Conservation (phyloP, 2,797 vertebrate species). For the Alosa sapidissima region DNA sequence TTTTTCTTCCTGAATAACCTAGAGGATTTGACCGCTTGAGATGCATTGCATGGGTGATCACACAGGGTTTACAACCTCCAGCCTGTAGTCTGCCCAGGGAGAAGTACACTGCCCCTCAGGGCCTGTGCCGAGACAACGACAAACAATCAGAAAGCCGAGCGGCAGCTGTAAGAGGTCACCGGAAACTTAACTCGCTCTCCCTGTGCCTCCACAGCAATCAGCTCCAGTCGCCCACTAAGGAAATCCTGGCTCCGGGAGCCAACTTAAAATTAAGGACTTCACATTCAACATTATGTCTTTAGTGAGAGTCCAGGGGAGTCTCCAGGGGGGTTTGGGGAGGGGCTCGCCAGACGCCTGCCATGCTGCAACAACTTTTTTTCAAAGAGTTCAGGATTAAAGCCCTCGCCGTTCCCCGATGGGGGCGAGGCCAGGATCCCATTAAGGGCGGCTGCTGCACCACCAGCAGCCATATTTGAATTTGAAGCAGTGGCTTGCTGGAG, state of each 20-base stretch:
- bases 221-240: conserved; percentile 65
- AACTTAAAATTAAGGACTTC: conserved; percentile 81
- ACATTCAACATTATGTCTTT: conserved; percentile 81
- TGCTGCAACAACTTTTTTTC: conserved; percentile 72
- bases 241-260: conserved; percentile 77
- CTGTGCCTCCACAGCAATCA: not conserved
- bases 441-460: conserved; percentile 75
- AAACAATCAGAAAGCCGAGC: conserved; percentile 19
- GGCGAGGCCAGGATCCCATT: conserved; percentile 79
- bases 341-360: conserved; percentile 37
- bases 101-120: not conserved
- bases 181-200: not conserved
- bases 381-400: conserved; percentile 81
- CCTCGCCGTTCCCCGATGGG: conserved; percentile 78
- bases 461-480: conserved; percentile 80
- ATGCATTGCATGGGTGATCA: conserved; percentile 10
- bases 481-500: conserved; percentile 76
- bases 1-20: not conserved
- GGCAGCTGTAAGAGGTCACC: conserved; percentile 14
- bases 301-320: conserved; percentile 74
- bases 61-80: not conserved
- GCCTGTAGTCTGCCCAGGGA: not conserved
- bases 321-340: conserved; percentile 70
- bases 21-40: not conserved
- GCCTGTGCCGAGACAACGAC: conserved; percentile 18